Percentiles rank a stretch among this genome's conserved stretches.
These are phyloP conservation scores for Pungitius pungitius DNA, from an alignment of 2,113 vertebrate species.

Conservation along the genomic window DNA sequence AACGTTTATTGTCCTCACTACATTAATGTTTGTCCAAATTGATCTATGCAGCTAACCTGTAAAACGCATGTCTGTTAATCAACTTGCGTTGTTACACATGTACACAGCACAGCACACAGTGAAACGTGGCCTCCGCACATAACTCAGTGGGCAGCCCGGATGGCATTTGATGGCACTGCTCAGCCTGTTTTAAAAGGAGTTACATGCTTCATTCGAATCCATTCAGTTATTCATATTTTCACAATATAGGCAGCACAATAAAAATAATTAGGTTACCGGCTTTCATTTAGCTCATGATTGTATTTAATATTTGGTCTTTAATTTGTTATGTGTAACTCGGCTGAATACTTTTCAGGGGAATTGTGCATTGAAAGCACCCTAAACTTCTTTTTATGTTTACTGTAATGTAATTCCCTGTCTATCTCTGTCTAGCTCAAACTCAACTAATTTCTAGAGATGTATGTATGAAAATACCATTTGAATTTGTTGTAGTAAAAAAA, in stretches of 20 bases:
- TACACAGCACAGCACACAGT: background rate
- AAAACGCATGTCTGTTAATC: background rate
- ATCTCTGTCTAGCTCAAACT: background rate
- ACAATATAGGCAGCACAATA: too few species aligned
- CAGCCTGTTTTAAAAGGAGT: background rate
- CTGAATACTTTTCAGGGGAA: background rate
- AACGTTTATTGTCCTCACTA: background rate
- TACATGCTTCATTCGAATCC: background rate
- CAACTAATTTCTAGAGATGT: background rate
- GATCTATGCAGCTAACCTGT: background rate
- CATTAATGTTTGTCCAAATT: background rate
- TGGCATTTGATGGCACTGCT: too few species aligned
- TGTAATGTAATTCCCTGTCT: background rate
- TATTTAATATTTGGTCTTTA: background rate
- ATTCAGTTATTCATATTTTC: background rate
- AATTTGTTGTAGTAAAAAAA: too few species aligned
- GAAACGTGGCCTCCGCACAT: background rate
- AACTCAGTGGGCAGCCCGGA: background rate
- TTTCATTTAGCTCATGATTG: background rate
- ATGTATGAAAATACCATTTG: too few species aligned
- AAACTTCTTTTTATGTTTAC: background rate
- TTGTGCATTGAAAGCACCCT: background rate
- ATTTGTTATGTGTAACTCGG: background rate
- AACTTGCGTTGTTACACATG: background rate
- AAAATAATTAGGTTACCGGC: too few species aligned